Base-by-base conservation (phyloP, 2,113 vertebrate genomes). In the Larimichthys crocea region DNA sequence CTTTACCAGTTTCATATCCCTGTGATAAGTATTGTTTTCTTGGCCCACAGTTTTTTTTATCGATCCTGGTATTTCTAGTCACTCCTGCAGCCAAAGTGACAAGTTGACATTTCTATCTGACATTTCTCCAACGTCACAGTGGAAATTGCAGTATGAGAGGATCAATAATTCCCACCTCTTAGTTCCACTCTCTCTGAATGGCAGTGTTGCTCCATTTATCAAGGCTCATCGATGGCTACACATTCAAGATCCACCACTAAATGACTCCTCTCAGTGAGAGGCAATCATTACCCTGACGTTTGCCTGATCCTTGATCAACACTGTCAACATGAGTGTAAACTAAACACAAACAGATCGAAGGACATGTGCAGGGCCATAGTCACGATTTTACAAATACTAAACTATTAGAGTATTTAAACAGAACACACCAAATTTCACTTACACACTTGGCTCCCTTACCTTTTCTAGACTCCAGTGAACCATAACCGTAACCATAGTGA, bases 91-190 rank as follows among this genome's bases (percentile, higher is more conserved):
- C 72, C 74, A 80, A 87, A 84, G 76, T 69, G 76, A 86, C 75
- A 79, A 35, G 10, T 42, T 89, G 87, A 90, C 80, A 86, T 91
- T 90, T 91, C 80, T 83, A 59, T 66, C 55, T 85, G 78, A 86
- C 65, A 84, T 88, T 78, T 89, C 82, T 82, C 56, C 71, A 24
- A 0, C 75, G 74, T 86, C 79, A 20, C 60, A 49, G 69, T 71
- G 56, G 52, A 84, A 81, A 81, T 40, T 81, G 87, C 80, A 55
- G 63, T 26, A 74, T 46, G 57, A 84, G 70, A 63, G 15, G 85
- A 93, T 93, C 91, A 19, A 92, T 92, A 85, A 24, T 64, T 50
- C 61, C 75, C 63, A 31, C 86, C 87, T 86, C 77, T 59, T 10
- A 6, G 48, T 76, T 87, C 77, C 84, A 87, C 69, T 84, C 84